A percentile compares a stretch with the other conserved stretches of the same genome.
Conservation (phyloP, 2,113 vertebrate genomes). For the Myiagra hebetior region DNA sequence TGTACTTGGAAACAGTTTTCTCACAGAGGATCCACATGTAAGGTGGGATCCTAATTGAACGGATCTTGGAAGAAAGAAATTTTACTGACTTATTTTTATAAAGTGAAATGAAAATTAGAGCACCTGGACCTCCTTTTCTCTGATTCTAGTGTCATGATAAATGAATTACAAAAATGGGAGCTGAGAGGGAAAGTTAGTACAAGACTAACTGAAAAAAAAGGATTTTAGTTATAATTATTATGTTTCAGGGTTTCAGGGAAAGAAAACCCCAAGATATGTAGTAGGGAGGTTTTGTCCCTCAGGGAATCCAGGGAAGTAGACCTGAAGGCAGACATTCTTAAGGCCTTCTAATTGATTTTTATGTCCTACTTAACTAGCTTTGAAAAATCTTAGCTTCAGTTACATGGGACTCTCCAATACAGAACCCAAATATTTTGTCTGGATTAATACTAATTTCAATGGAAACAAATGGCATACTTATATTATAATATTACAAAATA, state of each 20-base stretch:
- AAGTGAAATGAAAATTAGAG: not conserved
- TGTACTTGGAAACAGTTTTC: not conserved
- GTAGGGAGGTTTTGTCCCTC: not conserved
- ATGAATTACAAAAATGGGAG: not conserved
- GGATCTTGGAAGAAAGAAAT: not conserved
- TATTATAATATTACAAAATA: not conserved
- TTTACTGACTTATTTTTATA: not conserved
- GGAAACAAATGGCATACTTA: not conserved
- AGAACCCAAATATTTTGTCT: not conserved
- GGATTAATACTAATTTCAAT: not conserved
- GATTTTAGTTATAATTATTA: not conserved
- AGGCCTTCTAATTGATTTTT: constrained; percentile 34
- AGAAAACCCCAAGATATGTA: not conserved
- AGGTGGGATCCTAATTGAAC: not conserved
- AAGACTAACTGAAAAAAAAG: not conserved
- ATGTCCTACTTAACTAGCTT: constrained; percentile 44
- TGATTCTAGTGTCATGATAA: not conserved
- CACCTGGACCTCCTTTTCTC: not conserved
- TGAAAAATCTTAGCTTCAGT: constrained; percentile 1
- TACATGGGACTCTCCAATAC: not conserved
- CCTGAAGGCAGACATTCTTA: constrained; percentile 24
- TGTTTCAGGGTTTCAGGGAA: not conserved
- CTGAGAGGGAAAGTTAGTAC: not conserved
- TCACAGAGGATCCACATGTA: not conserved
- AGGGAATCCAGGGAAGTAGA: constrained; percentile 4